Evolutionary conservation across 1,140 invertebrate species (phyloP).

Genomic region (Cyclina sinensis): DNA sequence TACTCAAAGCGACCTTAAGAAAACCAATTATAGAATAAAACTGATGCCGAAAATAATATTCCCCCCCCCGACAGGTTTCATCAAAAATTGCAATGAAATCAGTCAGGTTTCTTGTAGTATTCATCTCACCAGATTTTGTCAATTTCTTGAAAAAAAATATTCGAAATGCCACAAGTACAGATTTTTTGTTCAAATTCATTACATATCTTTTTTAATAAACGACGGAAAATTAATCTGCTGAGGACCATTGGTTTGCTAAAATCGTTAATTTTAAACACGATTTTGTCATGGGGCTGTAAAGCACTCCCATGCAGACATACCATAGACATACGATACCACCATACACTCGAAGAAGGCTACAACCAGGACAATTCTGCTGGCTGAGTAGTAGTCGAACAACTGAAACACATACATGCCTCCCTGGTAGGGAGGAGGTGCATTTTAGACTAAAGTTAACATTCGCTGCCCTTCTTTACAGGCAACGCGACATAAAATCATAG

Average conservation of each 20-base stretch:
- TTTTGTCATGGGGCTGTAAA: slow-evolving; percentile 27
- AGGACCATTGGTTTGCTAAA: neutral
- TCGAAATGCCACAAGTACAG: too few relatives aligned
- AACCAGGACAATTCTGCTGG: slow-evolving; percentile 91
- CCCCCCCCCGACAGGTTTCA: too few relatives aligned
- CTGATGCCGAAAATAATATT: too few relatives aligned
- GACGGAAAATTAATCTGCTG: neutral
- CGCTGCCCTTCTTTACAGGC: neutral
- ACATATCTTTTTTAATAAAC: neutral
- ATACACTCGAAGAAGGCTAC: slow-evolving; percentile 92
- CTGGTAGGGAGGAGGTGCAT: slow-evolving; percentile 83
- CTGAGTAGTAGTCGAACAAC: slow-evolving; percentile 92
- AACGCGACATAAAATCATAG: neutral
- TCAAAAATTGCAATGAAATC: too few relatives aligned
- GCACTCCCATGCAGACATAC: slow-evolving; percentile 81
- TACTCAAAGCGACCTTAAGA: too few relatives aligned
- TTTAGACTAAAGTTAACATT: slow-evolving; percentile 37
- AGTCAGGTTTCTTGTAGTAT: too few relatives aligned
- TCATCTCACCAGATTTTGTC: too few relatives aligned
- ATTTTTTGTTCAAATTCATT: too few relatives aligned
- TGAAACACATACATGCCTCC: slow-evolving; percentile 92
- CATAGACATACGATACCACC: slow-evolving; percentile 93
- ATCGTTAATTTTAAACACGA: slow-evolving; percentile 13
- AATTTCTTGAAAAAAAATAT: too few relatives aligned
- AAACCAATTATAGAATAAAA: too few relatives aligned